Evolutionary conservation across 2,797 vertebrate species (phyloP), one percentile per base, ranked within the genome.

Genomic region (Rhinophrynus dorsalis): DNA sequence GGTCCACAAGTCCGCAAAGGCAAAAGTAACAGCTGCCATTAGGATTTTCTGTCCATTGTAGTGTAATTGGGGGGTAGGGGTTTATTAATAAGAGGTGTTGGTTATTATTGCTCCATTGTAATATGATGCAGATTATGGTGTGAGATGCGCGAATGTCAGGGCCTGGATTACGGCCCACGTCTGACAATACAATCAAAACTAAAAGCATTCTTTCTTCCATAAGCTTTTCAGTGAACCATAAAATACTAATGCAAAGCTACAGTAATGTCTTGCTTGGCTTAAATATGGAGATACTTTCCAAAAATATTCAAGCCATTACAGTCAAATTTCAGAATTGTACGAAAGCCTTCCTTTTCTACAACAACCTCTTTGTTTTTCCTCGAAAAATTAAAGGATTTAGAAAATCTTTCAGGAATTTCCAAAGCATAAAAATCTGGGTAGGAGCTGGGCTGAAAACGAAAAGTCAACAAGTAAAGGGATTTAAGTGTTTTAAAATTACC

Each of bases 351-450:
- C 12, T 58, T 60, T 60, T 44, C 55, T 54, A 66, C 62, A 73
- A 60, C 62, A 18, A 6, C 35, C n/a, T 54, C 70, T 73, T 73
- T 73, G 69, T 66, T 73, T 73, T 73, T 72, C 20, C 24, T 67
- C 3, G n/a, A 24, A 48, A 26, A 60, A 58, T 73, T 60, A 66
- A 73, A 60, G 70, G 62, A 66, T 73, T 73, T 60, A 67, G 62
- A 44, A 73, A 67, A 66, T 60, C 62, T 73, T 73, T 67, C 30
- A 60, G 70, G 62, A 66, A 66, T 73, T 73, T 67, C 45, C 35
- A 73, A 73, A 35, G 62, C 70, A 73, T 66, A 67, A 73, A 73
- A 73, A 37, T 33, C 38, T 66, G 55, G 59, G 55, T 66, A 73
- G 47, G 55, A 66, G 40, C 62, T 54, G 70, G 54, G 62, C 45